Conservation (phyloP, 2,113 vertebrate genomes). For the Nycticorax nycticorax region DNA sequence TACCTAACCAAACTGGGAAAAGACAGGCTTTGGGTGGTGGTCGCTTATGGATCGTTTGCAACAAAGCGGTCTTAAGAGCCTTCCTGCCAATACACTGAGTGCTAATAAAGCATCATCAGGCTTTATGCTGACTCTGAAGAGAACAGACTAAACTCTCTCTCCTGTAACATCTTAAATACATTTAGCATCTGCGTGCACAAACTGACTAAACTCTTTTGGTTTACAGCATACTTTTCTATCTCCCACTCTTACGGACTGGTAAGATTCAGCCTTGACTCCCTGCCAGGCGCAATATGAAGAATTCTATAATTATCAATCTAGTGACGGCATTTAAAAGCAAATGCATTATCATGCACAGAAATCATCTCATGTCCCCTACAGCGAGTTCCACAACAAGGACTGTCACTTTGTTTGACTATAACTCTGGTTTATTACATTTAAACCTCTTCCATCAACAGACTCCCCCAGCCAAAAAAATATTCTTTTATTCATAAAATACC, state of each 20-base stretch:
- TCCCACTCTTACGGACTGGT: conserved; percentile 10
- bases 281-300: conserved; percentile 64
- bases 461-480: neutral
- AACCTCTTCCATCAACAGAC: conserved; percentile 25
- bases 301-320: conserved; percentile 72
- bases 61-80: neutral
- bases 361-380: conserved; percentile 48
- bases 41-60: neutral
- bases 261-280: conserved; percentile 53
- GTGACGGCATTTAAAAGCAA: conserved; percentile 68
- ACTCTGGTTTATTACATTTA: conserved; percentile 29
- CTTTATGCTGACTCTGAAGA: neutral
- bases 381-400: conserved; percentile 43
- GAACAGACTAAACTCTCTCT: neutral
- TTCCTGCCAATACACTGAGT: neutral
- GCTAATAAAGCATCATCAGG: neutral
- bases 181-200: conserved; percentile 11
- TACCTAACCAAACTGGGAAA: neutral
- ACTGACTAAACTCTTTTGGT: conserved; percentile 8
- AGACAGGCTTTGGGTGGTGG: neutral
- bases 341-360: conserved; percentile 58
- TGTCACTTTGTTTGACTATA: neutral
- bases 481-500: conserved; percentile 14
- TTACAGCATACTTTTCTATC: conserved; percentile 26
- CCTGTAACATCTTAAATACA: neutral